These are phyloP conservation scores for Probosciger aterrimus DNA, from an alignment of 2,113 vertebrate genomes.

Conservation along the genomic window DNA sequence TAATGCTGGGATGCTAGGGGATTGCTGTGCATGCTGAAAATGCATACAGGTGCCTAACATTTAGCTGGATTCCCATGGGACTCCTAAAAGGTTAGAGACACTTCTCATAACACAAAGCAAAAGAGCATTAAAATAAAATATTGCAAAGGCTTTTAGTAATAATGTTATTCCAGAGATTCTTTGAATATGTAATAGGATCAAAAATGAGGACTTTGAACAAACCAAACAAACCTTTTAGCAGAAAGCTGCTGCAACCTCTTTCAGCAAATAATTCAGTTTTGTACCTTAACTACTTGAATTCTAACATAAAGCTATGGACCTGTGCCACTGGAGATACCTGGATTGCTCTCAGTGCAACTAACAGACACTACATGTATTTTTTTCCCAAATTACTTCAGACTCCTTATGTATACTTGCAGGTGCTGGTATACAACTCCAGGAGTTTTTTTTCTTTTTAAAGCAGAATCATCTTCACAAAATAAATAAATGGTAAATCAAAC, in stretches of 20 bases:
- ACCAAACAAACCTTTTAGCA: not conserved
- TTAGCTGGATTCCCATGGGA: not conserved
- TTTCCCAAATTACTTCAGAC: not conserved
- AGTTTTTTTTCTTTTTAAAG: not conserved
- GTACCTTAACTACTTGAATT: not conserved
- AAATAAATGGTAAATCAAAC: not conserved
- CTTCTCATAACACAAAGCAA: not conserved
- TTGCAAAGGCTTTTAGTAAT: not conserved
- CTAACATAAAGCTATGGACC: not conserved
- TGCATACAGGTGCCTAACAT: not conserved
- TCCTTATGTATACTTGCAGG: not conserved
- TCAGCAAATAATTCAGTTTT: not conserved
- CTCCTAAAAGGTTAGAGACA: not conserved
- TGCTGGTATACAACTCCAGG: not conserved
- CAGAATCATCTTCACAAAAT: not conserved
- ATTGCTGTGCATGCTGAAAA: not conserved
- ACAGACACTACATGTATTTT: not conserved
- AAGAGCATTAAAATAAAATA: not conserved
- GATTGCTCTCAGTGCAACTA: not conserved
- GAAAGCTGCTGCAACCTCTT: not conserved
- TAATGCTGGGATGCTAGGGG: not conserved
- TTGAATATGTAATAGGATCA: not conserved
- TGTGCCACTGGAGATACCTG: not conserved
- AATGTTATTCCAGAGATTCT: not conserved
- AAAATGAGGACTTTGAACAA: not conserved